Percentiles rank a stretch among this genome's conserved stretches.
Evolutionary conservation across 1,140 invertebrate genomes (phyloP).

Genomic region (Diachasma alloeum): DNA sequence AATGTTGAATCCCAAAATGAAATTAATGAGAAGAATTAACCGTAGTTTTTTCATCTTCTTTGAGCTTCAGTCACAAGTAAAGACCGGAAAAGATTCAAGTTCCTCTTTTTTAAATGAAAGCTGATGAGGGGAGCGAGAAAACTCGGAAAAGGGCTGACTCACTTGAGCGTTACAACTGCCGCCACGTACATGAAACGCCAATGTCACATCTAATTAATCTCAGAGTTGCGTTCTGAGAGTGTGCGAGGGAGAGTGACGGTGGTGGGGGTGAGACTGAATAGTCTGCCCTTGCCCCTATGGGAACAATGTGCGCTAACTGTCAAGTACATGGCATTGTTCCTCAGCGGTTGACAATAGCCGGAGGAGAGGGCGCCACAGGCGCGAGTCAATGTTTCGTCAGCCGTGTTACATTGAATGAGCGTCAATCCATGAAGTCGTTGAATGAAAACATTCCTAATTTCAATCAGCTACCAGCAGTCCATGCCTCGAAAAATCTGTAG

Average conservation of each 20-base stretch:
- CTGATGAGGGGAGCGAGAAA: background rate
- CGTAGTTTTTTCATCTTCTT: too few species aligned
- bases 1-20: too few species aligned
- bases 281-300: constrained; percentile 17
- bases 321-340: constrained; percentile 46
- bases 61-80: too few species aligned
- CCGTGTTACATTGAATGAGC: background rate
- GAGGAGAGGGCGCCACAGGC: background rate
- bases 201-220: constrained; percentile 26
- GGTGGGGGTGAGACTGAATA: background rate
- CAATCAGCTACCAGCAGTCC: background rate
- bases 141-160: background rate
- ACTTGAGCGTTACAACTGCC: background rate
- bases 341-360: constrained; percentile 38
- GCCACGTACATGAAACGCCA: background rate
- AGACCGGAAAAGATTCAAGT: too few species aligned
- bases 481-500: background rate
- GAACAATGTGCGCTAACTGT: constrained; percentile 46
- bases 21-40: too few species aligned
- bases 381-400: background rate
- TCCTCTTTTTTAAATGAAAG: background rate
- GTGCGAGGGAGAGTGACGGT: background rate
- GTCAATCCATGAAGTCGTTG: background rate
- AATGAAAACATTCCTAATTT: background rate
- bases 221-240: background rate